Conservation (phyloP, 2,888 invertebrate genomes). For the Halictus ligatus region DNA sequence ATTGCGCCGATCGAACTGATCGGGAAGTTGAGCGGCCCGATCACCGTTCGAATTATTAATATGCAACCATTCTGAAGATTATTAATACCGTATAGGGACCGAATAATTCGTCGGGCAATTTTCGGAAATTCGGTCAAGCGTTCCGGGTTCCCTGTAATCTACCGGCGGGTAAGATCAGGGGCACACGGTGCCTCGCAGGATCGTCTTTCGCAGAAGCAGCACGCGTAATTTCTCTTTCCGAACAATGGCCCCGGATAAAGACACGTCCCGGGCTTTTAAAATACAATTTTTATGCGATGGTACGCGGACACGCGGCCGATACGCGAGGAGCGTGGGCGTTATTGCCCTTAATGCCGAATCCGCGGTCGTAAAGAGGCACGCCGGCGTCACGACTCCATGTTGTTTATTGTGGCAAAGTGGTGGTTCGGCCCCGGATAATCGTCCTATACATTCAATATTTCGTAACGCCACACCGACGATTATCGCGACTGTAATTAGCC, state of each 20-base stretch:
- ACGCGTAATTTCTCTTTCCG: constrained; percentile 29
- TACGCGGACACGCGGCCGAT: neutral
- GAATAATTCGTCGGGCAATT: neutral
- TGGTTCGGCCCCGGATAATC: constrained; percentile 34
- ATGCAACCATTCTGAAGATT: neutral
- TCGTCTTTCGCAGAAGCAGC: constrained; percentile 41
- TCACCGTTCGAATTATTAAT: neutral
- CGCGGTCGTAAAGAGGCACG: constrained; percentile 48
- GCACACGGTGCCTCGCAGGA: constrained; percentile 9
- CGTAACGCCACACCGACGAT: constrained; percentile 52
- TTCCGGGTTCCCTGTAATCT: neutral
- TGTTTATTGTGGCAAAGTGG: constrained; percentile 63
- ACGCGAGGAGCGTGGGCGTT: constrained; percentile 41
- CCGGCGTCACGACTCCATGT: constrained; percentile 59
- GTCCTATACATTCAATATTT: constrained; percentile 54
- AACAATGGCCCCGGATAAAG: constrained; percentile 35
- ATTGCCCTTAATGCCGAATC: constrained; percentile 62
- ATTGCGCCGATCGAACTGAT: neutral
- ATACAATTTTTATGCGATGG: constrained; percentile 30
- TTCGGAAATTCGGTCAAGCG: constrained; percentile 1
- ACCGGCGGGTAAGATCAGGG: constrained; percentile 17
- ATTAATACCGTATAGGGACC: neutral
- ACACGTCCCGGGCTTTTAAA: constrained; percentile 31
- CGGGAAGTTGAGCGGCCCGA: neutral
- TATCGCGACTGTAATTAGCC: constrained; percentile 60